A percentile compares a stretch with the other conserved stretches of the same genome.
These are phyloP conservation scores for Rotaria magnacalcarata DNA, from an alignment of 2,888 invertebrate species.

Conservation along the genomic window DNA sequence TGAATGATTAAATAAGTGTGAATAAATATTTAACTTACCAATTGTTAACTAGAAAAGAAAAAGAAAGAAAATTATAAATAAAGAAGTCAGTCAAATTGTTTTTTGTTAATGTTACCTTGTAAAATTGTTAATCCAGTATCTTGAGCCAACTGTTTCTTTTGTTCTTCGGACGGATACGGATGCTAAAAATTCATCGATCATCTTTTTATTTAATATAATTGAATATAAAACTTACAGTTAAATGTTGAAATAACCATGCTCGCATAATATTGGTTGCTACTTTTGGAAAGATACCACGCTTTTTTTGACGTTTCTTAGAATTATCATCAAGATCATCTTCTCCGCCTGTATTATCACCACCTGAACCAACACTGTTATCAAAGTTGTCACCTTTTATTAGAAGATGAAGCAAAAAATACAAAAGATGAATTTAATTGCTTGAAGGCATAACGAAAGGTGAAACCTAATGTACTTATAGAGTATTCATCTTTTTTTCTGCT, in stretches of 20 bases:
- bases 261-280: conserved; percentile 99
- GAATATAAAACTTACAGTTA: conserved; percentile 76
- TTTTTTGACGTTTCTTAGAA: conserved; percentile 98
- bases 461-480: neutral
- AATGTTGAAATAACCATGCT: conserved; percentile 99
- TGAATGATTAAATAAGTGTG: neutral
- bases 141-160: conserved; percentile 99
- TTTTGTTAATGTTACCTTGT: conserved; percentile 70
- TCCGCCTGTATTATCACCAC: conserved; percentile 83
- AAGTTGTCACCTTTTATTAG: conserved; percentile 77
- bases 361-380: conserved; percentile 78
- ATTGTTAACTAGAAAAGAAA: conserved; percentile 25
- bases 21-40: conserved; percentile 8
- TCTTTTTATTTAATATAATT: too few relatives aligned
- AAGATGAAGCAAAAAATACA: neutral
- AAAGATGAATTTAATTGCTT: neutral
- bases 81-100: too few relatives aligned
- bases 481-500: neutral
- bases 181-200: conserved; percentile 69
- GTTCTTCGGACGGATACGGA: conserved; percentile 99
- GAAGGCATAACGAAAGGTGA: neutral
- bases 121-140: conserved; percentile 99
- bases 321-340: conserved; percentile 82
- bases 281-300: conserved; percentile 99
- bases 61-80: neutral